Evolutionary conservation across 2,113 vertebrate species (phyloP), one percentile per base, ranked within the genome.

Genomic region (Mola mola): DNA sequence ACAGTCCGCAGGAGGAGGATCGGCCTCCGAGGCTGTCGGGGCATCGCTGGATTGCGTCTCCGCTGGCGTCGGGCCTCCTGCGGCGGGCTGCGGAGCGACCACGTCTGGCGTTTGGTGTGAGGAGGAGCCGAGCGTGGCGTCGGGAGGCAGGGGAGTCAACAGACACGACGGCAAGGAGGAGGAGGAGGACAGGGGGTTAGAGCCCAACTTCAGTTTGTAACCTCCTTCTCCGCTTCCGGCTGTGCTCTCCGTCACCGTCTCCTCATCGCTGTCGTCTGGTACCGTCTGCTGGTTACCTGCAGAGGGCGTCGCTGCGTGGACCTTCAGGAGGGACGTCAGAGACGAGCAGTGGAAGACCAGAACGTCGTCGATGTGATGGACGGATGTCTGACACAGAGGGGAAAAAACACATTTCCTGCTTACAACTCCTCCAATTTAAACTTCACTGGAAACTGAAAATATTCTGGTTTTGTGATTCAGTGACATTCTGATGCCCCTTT

Each of bases 311-410:
- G 20, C 25, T 19, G 29, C 10, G 29, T 44, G 12, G 4, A 76
- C 0, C 3, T 5, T 38, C 6, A 64, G 0, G 0, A 50, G 10
- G 3, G 77, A 69, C 3, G 24, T 8, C 5, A 21, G 1, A 1
- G 46, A 17, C 0, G 16, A 1, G 24, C 3, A 4, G 0, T 33
- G 20, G 0, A 36, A 0, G 1, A 57, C 4, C 19, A 15, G 0
- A 8, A 2, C 13, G 13, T 57, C 36, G 0, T 81, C 63, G 0
- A 12, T 0, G 52, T 75, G 78, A 22, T 5, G 36, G 51, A 83
- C 13, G 37, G 64, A 63, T 0, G 2, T 60, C 87, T 86, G 51
- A 55, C 4, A 68, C 0, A 24, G 3, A 58, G 1, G 22, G 33
- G 25, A 3, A n/a, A 6, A 34, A 28, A n/a, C n/a, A 33, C 29